These are phyloP conservation scores for Mobula birostris DNA, from an alignment of 2,113 vertebrate genomes.

Conservation along the genomic window DNA sequence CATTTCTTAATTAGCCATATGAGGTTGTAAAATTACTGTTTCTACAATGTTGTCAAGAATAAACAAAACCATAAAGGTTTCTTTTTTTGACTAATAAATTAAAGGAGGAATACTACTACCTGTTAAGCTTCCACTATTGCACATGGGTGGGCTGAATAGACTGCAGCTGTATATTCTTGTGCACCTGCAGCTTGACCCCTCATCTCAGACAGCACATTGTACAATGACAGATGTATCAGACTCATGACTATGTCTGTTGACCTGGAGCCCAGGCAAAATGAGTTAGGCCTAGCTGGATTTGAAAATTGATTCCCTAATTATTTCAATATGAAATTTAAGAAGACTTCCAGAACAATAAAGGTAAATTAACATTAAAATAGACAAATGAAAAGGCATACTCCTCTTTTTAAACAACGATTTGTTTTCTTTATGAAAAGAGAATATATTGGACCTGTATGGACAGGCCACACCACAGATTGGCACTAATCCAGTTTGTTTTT, in stretches of 20 bases:
- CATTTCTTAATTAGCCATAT: neutral
- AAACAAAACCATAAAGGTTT: neutral
- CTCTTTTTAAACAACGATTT: conserved; percentile 1
- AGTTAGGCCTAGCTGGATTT: neutral
- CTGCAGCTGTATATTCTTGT: conserved; percentile 18
- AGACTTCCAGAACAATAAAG: neutral
- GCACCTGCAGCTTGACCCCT: conserved; percentile 36
- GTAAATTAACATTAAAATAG: conserved; percentile 16
- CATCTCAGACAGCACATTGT: conserved; percentile 20
- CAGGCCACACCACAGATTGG: conserved; percentile 18
- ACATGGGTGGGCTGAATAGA: conserved; percentile 25
- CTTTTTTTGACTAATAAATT: neutral
- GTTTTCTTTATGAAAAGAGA: neutral
- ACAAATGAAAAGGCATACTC: conserved; percentile 5
- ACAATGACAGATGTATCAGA: conserved; percentile 34
- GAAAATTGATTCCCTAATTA: conserved; percentile 37
- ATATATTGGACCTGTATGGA: conserved; percentile 11
- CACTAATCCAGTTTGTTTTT: neutral
- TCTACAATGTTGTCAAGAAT: neutral
- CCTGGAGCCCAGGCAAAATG: conserved; percentile 10
- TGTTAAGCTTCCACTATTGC: conserved; percentile 6
- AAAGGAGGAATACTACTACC: conserved; percentile 12
- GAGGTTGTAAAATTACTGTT: neutral
- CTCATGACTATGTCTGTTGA: conserved; percentile 27
- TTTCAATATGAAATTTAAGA: conserved; percentile 36